Conservation (phyloP, 2,888 invertebrate species). For the Erebia epiphron region DNA sequence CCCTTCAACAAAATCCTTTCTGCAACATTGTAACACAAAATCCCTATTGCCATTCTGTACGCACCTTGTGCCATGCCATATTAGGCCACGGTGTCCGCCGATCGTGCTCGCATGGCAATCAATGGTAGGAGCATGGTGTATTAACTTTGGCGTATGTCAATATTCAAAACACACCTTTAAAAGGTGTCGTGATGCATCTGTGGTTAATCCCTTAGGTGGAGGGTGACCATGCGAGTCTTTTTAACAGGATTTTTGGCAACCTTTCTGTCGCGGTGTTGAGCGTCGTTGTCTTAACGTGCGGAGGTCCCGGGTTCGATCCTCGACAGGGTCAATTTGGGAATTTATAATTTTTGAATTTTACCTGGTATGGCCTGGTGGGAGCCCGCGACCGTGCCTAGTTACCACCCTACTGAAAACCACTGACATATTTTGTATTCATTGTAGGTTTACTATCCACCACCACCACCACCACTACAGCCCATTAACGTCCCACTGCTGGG, state of each 20-base stretch:
- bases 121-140: conserved; percentile 10
- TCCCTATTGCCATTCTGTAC: conserved; percentile 27
- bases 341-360: no score
- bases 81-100: conserved; percentile 39
- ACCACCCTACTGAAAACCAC: no score
- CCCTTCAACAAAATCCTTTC: conserved; percentile 21
- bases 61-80: conserved; percentile 40
- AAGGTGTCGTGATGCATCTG: conserved; percentile 70
- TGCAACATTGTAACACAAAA: conserved; percentile 10
- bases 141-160: conserved; percentile 34
- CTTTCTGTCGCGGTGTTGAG: no score
- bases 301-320: no score
- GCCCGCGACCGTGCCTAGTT: no score
- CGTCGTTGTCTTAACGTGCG: no score
- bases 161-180: conserved; percentile 49
- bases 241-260: conserved; percentile 15
- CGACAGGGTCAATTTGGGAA: no score
- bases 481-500: no score
- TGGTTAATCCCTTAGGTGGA: conserved; percentile 57
- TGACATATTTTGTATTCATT: no score
- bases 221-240: conserved; percentile 46
- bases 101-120: conserved; percentile 38
- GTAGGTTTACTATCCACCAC: no score
- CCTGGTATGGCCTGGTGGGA: no score
- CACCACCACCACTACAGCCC: no score